Evolutionary conservation across 2,888 invertebrate genomes (phyloP).

Genomic region (Idaea dimidiata): DNA sequence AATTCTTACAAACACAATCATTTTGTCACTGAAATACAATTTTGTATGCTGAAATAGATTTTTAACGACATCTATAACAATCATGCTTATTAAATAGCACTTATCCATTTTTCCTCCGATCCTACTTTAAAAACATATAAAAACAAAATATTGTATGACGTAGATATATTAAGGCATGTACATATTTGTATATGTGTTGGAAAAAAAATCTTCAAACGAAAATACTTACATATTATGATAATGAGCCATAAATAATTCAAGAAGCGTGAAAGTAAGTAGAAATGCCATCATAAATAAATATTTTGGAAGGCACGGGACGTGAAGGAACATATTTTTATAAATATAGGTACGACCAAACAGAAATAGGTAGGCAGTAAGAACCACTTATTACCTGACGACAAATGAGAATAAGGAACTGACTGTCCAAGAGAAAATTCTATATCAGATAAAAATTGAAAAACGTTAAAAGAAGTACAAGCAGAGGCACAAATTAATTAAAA

Average conservation of each 20-base stretch:
- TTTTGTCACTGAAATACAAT: background rate
- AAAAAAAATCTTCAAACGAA: slow-evolving; percentile 1
- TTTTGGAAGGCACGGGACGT: background rate
- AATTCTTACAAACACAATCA: background rate
- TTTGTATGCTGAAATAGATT: background rate
- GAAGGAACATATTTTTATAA: background rate
- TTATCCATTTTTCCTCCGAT: background rate
- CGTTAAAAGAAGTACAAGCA: background rate
- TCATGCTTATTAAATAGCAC: background rate
- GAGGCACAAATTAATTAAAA: too few relatives aligned
- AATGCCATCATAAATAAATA: slow-evolving; percentile 2
- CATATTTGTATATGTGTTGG: background rate
- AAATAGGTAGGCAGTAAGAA: background rate
- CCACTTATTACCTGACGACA: background rate
- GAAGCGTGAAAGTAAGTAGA: background rate
- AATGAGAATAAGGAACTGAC: background rate
- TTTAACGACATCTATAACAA: background rate
- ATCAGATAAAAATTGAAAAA: background rate
- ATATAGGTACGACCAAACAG: background rate
- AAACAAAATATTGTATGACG: background rate
- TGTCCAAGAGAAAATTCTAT: background rate
- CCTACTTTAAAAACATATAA: background rate
- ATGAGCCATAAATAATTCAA: slow-evolving; percentile 3
- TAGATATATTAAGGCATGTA: background rate
- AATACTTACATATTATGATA: background rate